phyloP scores from a whole-genome alignment of 1,140 invertebrate genomes.

The Ladona fulva region DNA sequence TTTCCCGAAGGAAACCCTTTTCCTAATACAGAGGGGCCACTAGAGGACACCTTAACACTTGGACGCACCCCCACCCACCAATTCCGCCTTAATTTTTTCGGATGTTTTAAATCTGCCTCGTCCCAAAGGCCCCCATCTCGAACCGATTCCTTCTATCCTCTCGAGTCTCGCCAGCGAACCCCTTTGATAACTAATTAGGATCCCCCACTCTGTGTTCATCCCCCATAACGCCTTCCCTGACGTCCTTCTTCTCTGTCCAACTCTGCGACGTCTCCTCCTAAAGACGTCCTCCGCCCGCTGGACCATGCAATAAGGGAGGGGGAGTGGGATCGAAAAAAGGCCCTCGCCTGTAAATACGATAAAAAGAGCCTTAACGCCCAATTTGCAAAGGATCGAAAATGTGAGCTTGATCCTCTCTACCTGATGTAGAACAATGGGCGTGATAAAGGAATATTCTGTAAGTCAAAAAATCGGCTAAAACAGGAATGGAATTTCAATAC shows the following conservation, averaged over 20 bases:
- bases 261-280: background rate
- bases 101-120: no score
- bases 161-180: background rate
- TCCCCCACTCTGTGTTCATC: background rate
- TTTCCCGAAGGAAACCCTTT: background rate
- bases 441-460: no score
- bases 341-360: no score
- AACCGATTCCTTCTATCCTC: background rate
- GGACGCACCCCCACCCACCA: background rate
- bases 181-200: conserved; percentile 10
- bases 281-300: no score
- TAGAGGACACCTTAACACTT: background rate
- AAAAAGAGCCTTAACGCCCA: no score
- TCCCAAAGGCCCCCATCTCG: background rate
- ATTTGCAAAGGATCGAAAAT: no score
- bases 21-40: background rate
- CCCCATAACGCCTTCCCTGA: background rate
- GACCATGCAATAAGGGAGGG: no score
- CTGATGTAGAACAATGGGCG: no score
- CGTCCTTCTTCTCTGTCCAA: background rate
- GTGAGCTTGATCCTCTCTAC: no score
- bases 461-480: no score
- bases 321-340: no score
- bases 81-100: background rate
- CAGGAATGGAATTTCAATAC: no score